Base-by-base conservation (phyloP, 1,140 invertebrate genomes). In the Glomeris maerens region DNA sequence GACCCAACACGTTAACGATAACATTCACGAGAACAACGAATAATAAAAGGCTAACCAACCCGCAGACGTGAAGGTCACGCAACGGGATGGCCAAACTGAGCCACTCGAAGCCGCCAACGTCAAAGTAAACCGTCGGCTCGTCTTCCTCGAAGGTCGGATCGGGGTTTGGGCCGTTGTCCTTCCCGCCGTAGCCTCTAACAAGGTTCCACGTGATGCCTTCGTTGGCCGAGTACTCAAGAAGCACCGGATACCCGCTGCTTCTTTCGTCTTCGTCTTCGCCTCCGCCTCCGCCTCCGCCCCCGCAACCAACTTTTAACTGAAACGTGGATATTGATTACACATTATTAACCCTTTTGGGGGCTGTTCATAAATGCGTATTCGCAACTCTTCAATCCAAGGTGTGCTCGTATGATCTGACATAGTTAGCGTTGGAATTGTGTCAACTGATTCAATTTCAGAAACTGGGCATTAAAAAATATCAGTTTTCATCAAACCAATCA, bases 231-330 rank as follows among this genome's bases (percentile, higher is more conserved):
- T 69, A 71, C 55, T 72, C 62, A 7, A 72, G 53, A 20, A 57
- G 52, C 2, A 72, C 61, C 20, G 66, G 67, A 45, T 66, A 61
- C 45, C 62, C 62, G 17, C 61, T 51, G 3, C 59, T 62, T 4
- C 64, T 55, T 13, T 63, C 60, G 2, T 62, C 56, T 5, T 62
- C 65, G n/a, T n/a, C n/a, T n/a, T n/a, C n/a, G n/a, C n/a, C n/a
- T n/a, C n/a, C n/a, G n/a, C n/a, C n/a, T n/a, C n/a, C n/a, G n/a
- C n/a, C n/a, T n/a, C n/a, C n/a, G n/a, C n/a, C n/a, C n/a, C n/a
- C n/a, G 60, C 70, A 72, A 17, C 70, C 70, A 29, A 71, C 66
- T 54, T 68, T 69, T 4, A 72, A 64, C 70, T 72, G 50, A 17
- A 50, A 52, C 10, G 47, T 27, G 29, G 47, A 42, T 50, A 38